Percentiles rank a stretch among this genome's conserved stretches.
Conservation (phyloP, 2,113 vertebrate species). For the Microcebus jonahi region DNA sequence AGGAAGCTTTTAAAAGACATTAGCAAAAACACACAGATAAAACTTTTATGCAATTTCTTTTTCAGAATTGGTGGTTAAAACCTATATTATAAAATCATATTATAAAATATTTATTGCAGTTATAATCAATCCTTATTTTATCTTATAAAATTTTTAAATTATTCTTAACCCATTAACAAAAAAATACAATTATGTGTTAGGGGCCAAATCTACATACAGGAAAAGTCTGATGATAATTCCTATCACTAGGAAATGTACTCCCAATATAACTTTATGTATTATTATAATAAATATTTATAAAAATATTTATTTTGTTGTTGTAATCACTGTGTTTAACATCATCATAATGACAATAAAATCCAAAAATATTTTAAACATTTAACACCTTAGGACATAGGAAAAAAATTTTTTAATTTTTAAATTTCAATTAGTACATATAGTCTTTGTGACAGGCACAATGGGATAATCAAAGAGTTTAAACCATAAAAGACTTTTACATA, state of each 20-base stretch:
- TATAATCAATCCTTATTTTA: background rate
- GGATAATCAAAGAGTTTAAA: background rate
- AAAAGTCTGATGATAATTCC: background rate
- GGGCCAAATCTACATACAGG: background rate
- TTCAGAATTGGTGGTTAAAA: conserved; percentile 35
- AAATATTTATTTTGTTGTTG: conserved; percentile 12
- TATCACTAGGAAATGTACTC: background rate
- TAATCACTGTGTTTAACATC: background rate
- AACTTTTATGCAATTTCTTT: conserved; percentile 21
- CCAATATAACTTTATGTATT: background rate
- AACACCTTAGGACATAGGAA: background rate
- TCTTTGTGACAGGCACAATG: background rate
- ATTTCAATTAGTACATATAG: background rate
- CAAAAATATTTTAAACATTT: background rate
- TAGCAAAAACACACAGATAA: background rate
- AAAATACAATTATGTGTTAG: background rate
- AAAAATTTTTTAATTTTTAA: background rate
- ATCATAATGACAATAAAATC: background rate
- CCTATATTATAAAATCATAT: conserved; percentile 14
- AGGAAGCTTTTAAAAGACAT: conserved; percentile 22
- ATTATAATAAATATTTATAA: background rate
- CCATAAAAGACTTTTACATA: background rate
- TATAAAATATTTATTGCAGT: conserved; percentile 44
- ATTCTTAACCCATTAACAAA: conserved; percentile 39
- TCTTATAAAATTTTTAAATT: conserved; percentile 31